phyloP scores from a whole-genome alignment of 1,140 invertebrate genomes.

The Babylonia areolata region DNA sequence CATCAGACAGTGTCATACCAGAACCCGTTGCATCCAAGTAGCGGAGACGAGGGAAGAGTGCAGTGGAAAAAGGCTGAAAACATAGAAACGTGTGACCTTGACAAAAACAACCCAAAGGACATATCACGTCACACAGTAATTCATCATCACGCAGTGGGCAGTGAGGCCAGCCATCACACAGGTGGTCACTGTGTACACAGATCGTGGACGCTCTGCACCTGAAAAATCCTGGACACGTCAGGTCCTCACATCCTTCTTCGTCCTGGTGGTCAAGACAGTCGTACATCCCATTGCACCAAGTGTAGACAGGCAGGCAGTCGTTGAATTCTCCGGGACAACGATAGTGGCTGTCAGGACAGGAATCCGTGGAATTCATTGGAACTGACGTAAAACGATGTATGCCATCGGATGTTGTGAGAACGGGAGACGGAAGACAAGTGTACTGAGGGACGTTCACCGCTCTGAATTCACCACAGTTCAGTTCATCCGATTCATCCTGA shows the following conservation, averaged over 20 bases:
- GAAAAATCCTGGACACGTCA: constrained; percentile 41
- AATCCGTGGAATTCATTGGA: background rate
- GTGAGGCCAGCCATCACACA: constrained; percentile 28
- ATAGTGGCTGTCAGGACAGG: constrained; percentile 9
- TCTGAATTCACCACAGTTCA: background rate
- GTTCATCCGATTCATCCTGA: constrained; percentile 14
- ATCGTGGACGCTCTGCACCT: constrained; percentile 18
- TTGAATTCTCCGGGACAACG: background rate
- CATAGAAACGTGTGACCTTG: constrained; percentile 13
- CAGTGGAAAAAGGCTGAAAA: background rate
- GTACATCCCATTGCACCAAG: constrained; percentile 24
- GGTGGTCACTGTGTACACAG: constrained; percentile 28
- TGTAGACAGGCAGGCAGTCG: constrained; percentile 17
- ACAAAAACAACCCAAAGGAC: constrained; percentile 50
- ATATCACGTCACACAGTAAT: constrained; percentile 22
- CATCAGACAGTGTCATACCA: background rate
- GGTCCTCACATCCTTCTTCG: constrained; percentile 12
- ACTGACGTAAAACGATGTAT: background rate
- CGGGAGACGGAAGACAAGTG: background rate
- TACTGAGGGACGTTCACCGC: background rate
- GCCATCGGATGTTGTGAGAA: background rate
- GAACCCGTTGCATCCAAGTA: constrained; percentile 1
- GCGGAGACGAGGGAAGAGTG: background rate
- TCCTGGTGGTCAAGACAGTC: constrained; percentile 3
- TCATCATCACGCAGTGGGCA: constrained; percentile 43